Base-by-base conservation (phyloP, 2,113 vertebrate species). In the Polyodon spathula region DNA sequence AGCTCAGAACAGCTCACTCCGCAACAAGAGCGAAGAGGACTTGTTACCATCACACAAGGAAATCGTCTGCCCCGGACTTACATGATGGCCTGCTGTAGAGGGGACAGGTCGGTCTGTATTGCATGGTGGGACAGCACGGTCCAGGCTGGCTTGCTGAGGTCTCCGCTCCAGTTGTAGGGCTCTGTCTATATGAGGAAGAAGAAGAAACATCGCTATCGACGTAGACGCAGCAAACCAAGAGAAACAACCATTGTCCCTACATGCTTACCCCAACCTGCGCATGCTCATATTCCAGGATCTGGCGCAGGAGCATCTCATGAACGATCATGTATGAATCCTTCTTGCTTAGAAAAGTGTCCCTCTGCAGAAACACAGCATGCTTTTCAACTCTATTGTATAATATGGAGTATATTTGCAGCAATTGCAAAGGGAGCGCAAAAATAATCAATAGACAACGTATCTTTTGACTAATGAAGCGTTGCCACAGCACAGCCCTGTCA, bases 111-210 rank as follows among this genome's bases (percentile, higher is more conserved):
- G 6, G 78, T 86, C 71, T 94, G 92, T 61, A 88, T 84, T 16
- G 89, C 89, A 27, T 92, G 92, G 65, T 93, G 87, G 64, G 87
- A 89, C 9, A 93, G 81, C 10, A 91, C 54, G 0, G 92, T 94
- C 84, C 82, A 85, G 0, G 87, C 90, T 1, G 86, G 77, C 11
- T 84, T 78, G 54, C 84, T 86, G 42, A 94, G 80, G 60, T 88
- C 85, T 6, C 91, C 91, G 0, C 77, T 82, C 91, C 90, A 93
- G 74, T 81, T 89, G 75, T 87, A 89, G 0, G 84, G 77, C 61
- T 89, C 86, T 54, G 79, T 79, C 92, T 94, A 46, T 8, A 64
- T 63, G 8, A 46, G 54, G 14, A 65, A 0, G 54, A 1, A n/a
- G 8, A 40, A 37, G 6, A 1, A 17, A 37, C n/a, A 43, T 11